Base-by-base conservation (phyloP, 2,113 vertebrate species). In the Centropus unirufus region DNA sequence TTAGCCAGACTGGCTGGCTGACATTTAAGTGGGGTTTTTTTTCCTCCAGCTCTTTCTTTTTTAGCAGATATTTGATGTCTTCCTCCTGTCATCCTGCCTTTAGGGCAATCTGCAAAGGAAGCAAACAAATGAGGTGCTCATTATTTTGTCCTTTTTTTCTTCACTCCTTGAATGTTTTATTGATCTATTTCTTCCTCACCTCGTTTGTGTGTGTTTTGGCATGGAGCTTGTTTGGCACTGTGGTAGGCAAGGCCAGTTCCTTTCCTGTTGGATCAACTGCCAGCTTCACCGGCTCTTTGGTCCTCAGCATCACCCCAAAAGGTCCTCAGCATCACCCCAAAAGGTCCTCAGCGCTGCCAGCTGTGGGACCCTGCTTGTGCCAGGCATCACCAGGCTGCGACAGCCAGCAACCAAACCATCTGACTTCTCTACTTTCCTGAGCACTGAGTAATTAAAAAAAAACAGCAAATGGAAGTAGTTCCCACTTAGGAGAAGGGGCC, bases 251-350 rank as follows among this genome's bases (percentile, higher is more conserved):
- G 40, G 47, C 34, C 30, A 4, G 30, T 6, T 58, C 44, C 14
- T 27, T 36, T 58, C 62, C 74, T 12, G 74, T 3, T 0, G n/a
- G 29, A 62, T 16, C 17, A 20, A 22, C 59, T 4, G 0, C 46
- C 2, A 1, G 47, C 66, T 44, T 52, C 73, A 14, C 47, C 63
- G 19, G 16, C 42, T 29, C 1, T 6, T 30, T 4, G 1, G n/a
- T 46, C 44, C 44, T 46, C 44, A 46, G 44, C 44, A 18, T 36
- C 36, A 36, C 36, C 36, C 36, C 36, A 36, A 36, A 36, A 36
- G n/a, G n/a, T 14, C 39, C 67, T 40, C 5, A 0, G 36, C 55
- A 39, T 68, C 10, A 0, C 61, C 51, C 30, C 1, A 0, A 30
- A 42, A 59, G 10, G 3, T 67, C 49, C 67, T 44, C 6, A 1